Base-by-base conservation (phyloP, 2,797 vertebrate species). In the Phrynocephalus vlangalii region DNA sequence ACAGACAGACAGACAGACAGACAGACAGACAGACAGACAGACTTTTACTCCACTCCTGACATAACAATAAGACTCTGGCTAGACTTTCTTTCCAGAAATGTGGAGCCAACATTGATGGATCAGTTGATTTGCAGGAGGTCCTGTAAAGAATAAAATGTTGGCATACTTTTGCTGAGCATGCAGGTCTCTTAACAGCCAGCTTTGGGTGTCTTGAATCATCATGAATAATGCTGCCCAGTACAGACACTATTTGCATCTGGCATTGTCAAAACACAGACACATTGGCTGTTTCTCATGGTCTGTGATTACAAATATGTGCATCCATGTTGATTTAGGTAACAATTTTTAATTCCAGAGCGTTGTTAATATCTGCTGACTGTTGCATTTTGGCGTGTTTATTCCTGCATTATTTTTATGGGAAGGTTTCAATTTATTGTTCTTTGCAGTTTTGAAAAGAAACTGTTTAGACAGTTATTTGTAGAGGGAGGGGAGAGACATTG, bases 181-280 rank as follows among this genome's bases (percentile, higher is more conserved):
- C 66, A 83, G 66, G 78, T 50, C 48, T 67, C 73, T 44, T 30
- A 78, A 28, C 71, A 89, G 78, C 87, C 83, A 18, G 28, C 60
- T 78, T 83, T 78, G 5, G 33, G 50, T 30, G 26, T 11, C 67
- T 63, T 86, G 5, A 30, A 75, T 38, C 83, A 88, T 78, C 87
- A 66, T 78, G 48, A 89, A 18, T 85, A 89, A 91, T 86, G 82
- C 77, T 30, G 78, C 44, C 68, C 5, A 83, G 18, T 38, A 33
- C 77, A 9, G 15, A 76, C 48, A 80, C 89, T 52, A 48, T 84
- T 60, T 88, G 91, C 79, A 33, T 82, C 18, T 3, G 0, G 38
- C 10, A n/a, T 73, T 76, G 85, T 92, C 93, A 92, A 91, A 94
- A 92, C 18, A 50, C 79, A 50, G 30, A n/a, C 15, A 79, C 50